Conservation (phyloP, 2,797 vertebrate species). For the Parauchenoglanis ngamensis region DNA sequence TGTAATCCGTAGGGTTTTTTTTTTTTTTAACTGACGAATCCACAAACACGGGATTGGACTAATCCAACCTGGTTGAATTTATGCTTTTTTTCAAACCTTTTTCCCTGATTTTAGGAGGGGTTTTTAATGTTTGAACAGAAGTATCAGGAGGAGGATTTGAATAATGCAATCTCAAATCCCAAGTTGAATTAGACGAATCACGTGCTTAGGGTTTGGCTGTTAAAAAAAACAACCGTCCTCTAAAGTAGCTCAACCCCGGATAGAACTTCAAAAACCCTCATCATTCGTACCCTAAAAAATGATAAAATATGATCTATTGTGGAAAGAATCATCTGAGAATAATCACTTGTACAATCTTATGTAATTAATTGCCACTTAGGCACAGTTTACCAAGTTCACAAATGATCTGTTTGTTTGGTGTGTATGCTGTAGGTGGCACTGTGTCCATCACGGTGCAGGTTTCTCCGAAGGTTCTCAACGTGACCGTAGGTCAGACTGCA, state of each 20-base stretch:
- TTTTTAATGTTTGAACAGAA: not conserved
- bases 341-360: not conserved
- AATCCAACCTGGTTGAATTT: not conserved
- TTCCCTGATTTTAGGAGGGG: not conserved
- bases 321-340: not conserved
- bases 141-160: not conserved
- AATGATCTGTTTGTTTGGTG: not conserved
- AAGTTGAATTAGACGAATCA: not conserved
- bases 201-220: not conserved
- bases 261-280: not conserved
- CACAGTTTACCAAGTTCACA: not conserved
- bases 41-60: not conserved
- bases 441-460: conserved; percentile 62
- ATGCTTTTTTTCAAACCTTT: not conserved
- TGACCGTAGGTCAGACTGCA: conserved; percentile 55
- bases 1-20: not conserved
- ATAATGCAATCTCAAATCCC: not conserved
- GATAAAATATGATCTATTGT: not conserved
- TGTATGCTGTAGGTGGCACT: conserved; percentile 54
- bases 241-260: not conserved
- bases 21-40: not conserved
- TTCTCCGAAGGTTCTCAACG: conserved; percentile 61
- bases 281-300: not conserved
- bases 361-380: not conserved
- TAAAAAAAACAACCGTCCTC: not conserved